A percentile compares a stretch with the other conserved stretches of the same genome.
Evolutionary conservation across 2,113 vertebrate genomes (phyloP).

Genomic region (Eleginops maclovinus): DNA sequence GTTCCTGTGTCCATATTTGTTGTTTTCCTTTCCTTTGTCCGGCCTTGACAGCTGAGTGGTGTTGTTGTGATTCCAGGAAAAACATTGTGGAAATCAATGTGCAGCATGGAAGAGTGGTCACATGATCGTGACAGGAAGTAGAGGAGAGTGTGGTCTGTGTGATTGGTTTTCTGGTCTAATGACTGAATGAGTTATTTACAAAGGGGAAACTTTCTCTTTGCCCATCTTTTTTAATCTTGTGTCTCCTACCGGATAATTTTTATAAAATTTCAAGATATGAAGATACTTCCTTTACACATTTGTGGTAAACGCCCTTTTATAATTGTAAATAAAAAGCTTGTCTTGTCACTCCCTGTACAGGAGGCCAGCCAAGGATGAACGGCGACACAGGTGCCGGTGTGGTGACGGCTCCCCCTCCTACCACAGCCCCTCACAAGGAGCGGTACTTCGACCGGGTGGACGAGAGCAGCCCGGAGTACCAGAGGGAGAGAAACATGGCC

Average conservation of each 20-base stretch:
- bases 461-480: conserved; percentile 95
- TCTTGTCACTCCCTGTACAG: conserved; percentile 36
- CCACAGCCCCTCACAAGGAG: conserved; percentile 96
- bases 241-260: background rate
- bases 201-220: background rate
- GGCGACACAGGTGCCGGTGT: conserved; percentile 94
- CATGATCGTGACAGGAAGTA: conserved; percentile 43
- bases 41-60: conserved; percentile 25
- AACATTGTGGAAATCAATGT: conserved; percentile 64
- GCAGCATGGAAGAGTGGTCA: conserved; percentile 32
- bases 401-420: conserved; percentile 96
- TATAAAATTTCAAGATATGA: background rate
- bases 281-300: too few species aligned
- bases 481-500: conserved; percentile 98
- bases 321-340: background rate
- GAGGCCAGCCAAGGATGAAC: conserved; percentile 90
- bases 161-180: conserved; percentile 25
- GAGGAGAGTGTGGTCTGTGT: conserved; percentile 5
- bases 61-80: conserved; percentile 66
- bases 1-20: background rate
- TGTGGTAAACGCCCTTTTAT: background rate
- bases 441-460: conserved; percentile 98
- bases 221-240: background rate
- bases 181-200: background rate
- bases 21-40: conserved; percentile 9